These are phyloP conservation scores for Nephotettix cincticeps DNA, from an alignment of 1,140 invertebrate genomes.

Conservation along the genomic window DNA sequence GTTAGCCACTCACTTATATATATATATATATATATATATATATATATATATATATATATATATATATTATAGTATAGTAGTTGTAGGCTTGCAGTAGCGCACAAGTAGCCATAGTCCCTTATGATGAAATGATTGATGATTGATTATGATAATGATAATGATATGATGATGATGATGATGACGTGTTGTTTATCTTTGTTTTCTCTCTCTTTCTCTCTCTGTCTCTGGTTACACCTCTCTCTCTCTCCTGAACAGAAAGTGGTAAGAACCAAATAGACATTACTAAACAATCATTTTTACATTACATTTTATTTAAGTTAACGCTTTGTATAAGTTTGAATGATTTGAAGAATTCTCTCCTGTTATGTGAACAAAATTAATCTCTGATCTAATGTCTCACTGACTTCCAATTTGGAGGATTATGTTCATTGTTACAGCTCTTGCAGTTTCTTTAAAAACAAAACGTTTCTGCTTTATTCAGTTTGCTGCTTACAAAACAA, in stretches of 20 bases:
- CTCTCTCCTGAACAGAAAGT: conserved; percentile 40
- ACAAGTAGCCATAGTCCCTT: conserved; percentile 2
- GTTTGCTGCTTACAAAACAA: too few relatives aligned
- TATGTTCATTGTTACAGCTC: conserved; percentile 12
- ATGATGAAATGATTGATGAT: neutral
- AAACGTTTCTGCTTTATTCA: too few relatives aligned
- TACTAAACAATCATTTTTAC: conserved; percentile 13
- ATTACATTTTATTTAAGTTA: conserved; percentile 12
- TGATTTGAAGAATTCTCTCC: conserved; percentile 6
- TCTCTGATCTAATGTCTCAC: neutral
- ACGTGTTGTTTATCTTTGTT: conserved; percentile 27
- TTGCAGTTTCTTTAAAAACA: too few relatives aligned
- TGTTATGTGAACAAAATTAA: neutral
- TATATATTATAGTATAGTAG: neutral
- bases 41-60: too few relatives aligned
- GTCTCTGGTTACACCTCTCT: conserved; percentile 38
- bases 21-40: too few relatives aligned
- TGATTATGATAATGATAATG: neutral
- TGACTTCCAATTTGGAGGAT: neutral
- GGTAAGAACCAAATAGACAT: conserved; percentile 39
- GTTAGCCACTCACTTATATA: too few relatives aligned
- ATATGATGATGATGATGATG: neutral
- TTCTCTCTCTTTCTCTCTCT: conserved; percentile 33
- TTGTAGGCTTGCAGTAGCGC: conserved; percentile 15
- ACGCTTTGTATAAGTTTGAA: conserved; percentile 16